Conservation (phyloP, 2,888 invertebrate species). For the Tanypteryx hageni region DNA sequence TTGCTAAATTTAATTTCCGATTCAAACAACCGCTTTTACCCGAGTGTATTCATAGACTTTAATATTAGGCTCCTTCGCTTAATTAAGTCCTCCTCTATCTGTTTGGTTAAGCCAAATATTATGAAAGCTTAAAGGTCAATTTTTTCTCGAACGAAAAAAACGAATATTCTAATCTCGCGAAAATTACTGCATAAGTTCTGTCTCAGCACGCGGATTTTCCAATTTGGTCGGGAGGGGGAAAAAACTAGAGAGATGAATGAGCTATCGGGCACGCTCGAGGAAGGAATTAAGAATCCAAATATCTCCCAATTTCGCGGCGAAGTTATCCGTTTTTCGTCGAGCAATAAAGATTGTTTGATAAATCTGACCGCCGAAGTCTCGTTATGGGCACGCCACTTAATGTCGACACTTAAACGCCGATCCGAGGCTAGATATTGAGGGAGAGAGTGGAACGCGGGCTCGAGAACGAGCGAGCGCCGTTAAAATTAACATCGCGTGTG, state of each 20-base stretch:
- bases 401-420: neutral
- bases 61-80: too few species aligned
- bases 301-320: neutral
- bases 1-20: too few species aligned
- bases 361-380: neutral
- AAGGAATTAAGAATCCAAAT: conserved; percentile 22
- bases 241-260: neutral
- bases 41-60: too few species aligned
- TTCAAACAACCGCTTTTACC: too few species aligned
- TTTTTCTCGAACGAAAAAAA: too few species aligned
- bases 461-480: neutral
- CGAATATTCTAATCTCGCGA: too few species aligned
- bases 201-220: neutral
- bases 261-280: neutral
- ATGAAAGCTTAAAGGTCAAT: too few species aligned
- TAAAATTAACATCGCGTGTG: conserved; percentile 18
- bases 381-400: neutral
- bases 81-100: too few species aligned
- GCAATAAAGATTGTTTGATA: neutral
- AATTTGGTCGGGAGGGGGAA: neutral
- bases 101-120: too few species aligned
- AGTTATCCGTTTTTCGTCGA: neutral
- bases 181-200: neutral
- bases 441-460: too few species aligned
- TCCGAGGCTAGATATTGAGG: neutral